These are phyloP conservation scores for Phenganax subtilis DNA, from an alignment of 92 coral and sea anemone species.

Conservation along the genomic window DNA sequence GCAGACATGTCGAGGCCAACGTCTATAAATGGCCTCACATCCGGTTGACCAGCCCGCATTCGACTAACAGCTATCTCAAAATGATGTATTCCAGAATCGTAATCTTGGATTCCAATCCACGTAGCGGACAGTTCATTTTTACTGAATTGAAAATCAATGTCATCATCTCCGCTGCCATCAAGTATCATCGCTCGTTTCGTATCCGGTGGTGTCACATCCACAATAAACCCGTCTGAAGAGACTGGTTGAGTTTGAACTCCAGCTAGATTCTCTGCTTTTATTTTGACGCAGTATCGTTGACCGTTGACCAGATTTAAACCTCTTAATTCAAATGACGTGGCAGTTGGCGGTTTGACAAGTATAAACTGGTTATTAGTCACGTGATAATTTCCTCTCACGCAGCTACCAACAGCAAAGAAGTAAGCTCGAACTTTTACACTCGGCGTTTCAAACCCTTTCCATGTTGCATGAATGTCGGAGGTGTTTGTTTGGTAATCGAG, in stretches of 20 bases:
- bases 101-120: conserved; percentile 79
- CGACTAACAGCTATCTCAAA: conserved; percentile 81
- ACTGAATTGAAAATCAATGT: conserved; percentile 77
- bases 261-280: conserved; percentile 83
- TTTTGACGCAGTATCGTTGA: conserved; percentile 81
- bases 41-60: conserved; percentile 62
- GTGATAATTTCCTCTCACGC: conserved; percentile 77
- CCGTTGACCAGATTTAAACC: conserved; percentile 74
- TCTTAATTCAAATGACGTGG: conserved; percentile 56
- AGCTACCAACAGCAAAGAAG: conserved; percentile 86
- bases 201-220: conserved; percentile 75
- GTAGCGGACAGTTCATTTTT: conserved; percentile 61
- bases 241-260: conserved; percentile 65
- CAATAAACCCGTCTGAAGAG: conserved; percentile 82
- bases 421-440: conserved; percentile 73
- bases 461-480: conserved; percentile 65
- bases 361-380: conserved; percentile 72
- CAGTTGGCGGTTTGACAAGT: conserved; percentile 56
- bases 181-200: conserved; percentile 64
- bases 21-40: conserved; percentile 55
- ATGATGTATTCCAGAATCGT: conserved; percentile 68
- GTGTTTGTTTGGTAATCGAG: conserved; percentile 68
- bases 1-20: conserved; percentile 69
- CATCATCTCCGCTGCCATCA: conserved; percentile 69
- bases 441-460: conserved; percentile 68